A percentile compares a stretch with the other conserved stretches of the same genome.
Conservation (phyloP, 2,888 invertebrate genomes). For the Julus scanicus region DNA sequence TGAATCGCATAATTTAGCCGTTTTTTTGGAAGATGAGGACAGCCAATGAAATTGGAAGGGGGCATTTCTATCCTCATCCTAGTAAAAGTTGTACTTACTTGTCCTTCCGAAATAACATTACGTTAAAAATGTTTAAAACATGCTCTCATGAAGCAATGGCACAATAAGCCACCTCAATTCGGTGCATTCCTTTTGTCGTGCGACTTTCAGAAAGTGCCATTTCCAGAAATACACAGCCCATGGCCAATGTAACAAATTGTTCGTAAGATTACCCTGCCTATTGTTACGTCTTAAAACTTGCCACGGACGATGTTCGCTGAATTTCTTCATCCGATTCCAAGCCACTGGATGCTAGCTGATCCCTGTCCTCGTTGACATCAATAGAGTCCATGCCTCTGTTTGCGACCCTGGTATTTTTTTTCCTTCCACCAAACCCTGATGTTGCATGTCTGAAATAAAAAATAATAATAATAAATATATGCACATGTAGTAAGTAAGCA, state of each 20-base stretch:
- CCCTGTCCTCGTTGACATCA: not conserved
- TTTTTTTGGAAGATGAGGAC: not conserved
- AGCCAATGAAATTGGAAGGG: not conserved
- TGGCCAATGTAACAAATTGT: not conserved
- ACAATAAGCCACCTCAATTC: not conserved
- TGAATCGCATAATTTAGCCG: not conserved
- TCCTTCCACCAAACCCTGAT: not conserved
- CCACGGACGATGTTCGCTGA: not conserved
- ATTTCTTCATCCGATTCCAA: not conserved
- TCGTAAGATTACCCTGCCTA: not conserved
- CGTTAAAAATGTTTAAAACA: not conserved
- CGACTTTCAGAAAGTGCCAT: not conserved
- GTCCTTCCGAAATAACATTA: not conserved
- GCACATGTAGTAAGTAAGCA: too few species aligned
- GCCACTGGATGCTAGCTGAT: not conserved
- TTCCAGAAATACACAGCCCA: not conserved
- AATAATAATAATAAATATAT: not conserved
- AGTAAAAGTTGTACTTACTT: not conserved
- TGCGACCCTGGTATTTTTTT: not conserved
- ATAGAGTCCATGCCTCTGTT: not conserved
- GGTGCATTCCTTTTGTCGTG: not conserved
- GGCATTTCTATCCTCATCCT: not conserved
- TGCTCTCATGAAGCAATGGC: not conserved
- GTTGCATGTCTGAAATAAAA: not conserved
- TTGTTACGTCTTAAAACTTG: constrained; percentile 27